Evolutionary conservation across 2,113 vertebrate genomes (phyloP).

Genomic region (Sylvilagus bachmani): DNA sequence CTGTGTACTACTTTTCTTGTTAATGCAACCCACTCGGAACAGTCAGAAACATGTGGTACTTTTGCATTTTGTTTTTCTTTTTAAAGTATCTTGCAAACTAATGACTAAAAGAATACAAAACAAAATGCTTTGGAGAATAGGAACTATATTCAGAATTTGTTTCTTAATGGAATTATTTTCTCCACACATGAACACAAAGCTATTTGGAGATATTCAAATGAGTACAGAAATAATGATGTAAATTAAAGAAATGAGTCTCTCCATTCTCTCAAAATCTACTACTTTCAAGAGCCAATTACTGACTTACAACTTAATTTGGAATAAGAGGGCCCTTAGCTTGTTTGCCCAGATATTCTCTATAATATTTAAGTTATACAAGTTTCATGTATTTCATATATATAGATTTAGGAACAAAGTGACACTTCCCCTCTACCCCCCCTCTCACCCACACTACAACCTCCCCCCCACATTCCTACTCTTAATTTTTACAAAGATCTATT

Average conservation of each 20-base stretch:
- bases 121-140: slow-evolving; percentile 18
- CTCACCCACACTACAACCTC: too few relatives aligned
- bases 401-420: too few relatives aligned
- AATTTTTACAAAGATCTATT: too few relatives aligned
- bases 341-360: background rate
- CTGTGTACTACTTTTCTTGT: slow-evolving; percentile 45
- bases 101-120: slow-evolving; percentile 43
- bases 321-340: background rate
- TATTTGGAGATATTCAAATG: background rate
- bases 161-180: slow-evolving; percentile 7
- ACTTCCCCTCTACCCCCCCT: too few relatives aligned
- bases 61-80: background rate
- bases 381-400: too few relatives aligned
- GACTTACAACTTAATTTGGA: background rate
- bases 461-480: too few relatives aligned
- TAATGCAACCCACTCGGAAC: slow-evolving; percentile 13
- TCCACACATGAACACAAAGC: background rate
- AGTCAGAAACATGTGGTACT: background rate
- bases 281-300: background rate
- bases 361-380: too few relatives aligned
- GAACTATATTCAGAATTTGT: slow-evolving; percentile 12
- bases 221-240: background rate
- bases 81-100: slow-evolving; percentile 39
- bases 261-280: background rate
- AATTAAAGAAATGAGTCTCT: background rate